These are phyloP conservation scores for Psephotus haematonotus DNA, from an alignment of 2,113 vertebrate species.

Conservation along the genomic window DNA sequence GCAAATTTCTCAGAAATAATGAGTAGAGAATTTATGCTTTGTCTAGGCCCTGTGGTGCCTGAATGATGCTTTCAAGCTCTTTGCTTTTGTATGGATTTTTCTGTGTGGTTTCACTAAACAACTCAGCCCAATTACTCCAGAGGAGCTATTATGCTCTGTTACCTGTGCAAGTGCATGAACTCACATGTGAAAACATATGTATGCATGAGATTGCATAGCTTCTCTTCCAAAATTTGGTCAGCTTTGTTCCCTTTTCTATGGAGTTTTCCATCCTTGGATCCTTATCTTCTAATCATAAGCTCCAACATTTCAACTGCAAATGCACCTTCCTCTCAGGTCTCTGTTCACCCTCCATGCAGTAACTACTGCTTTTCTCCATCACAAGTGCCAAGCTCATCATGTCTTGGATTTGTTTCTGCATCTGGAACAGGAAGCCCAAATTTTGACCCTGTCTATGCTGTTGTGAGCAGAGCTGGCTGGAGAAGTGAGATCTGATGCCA, in stretches of 20 bases:
- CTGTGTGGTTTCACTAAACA: not conserved
- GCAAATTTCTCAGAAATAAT: slow-evolving; percentile 5
- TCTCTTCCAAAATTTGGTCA: not conserved
- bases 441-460: not conserved
- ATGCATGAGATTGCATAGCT: not conserved
- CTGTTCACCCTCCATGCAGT: not conserved
- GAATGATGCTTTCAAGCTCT: not conserved
- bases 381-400: not conserved
- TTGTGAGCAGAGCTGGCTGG: not conserved
- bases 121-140: not conserved
- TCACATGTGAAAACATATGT: not conserved
- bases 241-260: not conserved
- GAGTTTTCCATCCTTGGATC: not conserved
- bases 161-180: not conserved
- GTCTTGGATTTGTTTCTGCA: not conserved
- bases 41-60: not conserved
- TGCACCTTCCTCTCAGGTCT: not conserved
- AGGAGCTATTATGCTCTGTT: not conserved
- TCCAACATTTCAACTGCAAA: not conserved
- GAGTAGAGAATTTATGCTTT: not conserved
- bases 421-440: not conserved
- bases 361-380: not conserved
- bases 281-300: not conserved
- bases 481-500: not conserved
- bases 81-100: not conserved